Evolutionary conservation across 2,888 invertebrate species (phyloP).

Genomic region (Epinotia brunnichana): DNA sequence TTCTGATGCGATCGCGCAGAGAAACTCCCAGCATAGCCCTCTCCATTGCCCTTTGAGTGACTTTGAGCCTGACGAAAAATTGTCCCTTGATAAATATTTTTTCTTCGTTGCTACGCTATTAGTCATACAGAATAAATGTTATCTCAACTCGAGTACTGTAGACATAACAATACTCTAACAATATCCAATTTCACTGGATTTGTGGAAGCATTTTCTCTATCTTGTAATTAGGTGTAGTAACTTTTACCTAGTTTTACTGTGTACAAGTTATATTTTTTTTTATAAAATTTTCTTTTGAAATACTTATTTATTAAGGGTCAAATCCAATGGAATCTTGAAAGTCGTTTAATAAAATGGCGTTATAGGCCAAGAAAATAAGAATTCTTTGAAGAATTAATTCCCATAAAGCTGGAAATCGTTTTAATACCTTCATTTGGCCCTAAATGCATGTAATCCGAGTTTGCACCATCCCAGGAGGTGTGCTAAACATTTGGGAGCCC

Average conservation of each 20-base stretch:
- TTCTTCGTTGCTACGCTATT: not conserved
- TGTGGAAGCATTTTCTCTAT: not conserved
- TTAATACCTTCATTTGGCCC: no score
- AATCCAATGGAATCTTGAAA: not conserved
- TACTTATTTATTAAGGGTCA: not conserved
- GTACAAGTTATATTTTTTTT: not conserved
- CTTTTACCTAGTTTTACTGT: not conserved
- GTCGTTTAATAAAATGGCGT: no score
- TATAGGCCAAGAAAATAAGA: no score
- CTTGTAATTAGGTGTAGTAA: not conserved
- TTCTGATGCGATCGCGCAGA: no score
- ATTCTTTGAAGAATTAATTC: no score
- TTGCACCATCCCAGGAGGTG: no score
- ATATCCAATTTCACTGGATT: not conserved
- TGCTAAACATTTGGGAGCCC: no score
- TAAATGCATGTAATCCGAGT: no score
- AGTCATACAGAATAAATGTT: not conserved
- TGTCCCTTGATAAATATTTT: not conserved
- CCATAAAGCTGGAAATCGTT: no score
- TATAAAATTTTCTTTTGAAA: not conserved
- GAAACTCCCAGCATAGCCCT: no score
- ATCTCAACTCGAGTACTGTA: not conserved
- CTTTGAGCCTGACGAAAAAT: not conserved
- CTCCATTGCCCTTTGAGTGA: no score
- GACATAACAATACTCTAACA: conserved; percentile 2